A percentile compares a stretch with the other conserved stretches of the same genome.
Conservation (phyloP, 2,113 vertebrate species). For the Corythaixoides concolor region DNA sequence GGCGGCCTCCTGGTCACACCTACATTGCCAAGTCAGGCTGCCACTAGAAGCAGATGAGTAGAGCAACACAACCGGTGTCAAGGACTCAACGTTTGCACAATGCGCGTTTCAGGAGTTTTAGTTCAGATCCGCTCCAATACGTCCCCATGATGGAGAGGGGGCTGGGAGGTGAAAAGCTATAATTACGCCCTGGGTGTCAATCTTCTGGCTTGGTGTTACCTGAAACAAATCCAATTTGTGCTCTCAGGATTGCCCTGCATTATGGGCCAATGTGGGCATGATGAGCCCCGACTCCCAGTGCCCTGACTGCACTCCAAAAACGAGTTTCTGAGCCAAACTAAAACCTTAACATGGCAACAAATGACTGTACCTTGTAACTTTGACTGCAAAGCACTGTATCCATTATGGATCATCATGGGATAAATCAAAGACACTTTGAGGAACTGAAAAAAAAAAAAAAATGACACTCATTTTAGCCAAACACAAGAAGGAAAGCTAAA, state of each 20-base stretch:
- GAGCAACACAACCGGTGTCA: not conserved
- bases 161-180: not conserved
- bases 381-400: accelerated
- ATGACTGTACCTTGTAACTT: not conserved
- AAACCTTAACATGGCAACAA: not conserved
- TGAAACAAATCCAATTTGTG: not conserved
- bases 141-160: not conserved
- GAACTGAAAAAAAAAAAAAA: not conserved
- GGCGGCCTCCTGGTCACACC: not conserved
- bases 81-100: not conserved
- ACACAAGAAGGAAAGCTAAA: not conserved
- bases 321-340: not conserved
- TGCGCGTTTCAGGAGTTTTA: not conserved
- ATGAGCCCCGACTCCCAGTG: too few relatives aligned
- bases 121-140: not conserved
- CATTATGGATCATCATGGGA: not conserved
- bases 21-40: accelerated
- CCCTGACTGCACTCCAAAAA: not conserved
- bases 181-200: not conserved
- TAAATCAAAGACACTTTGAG: not conserved
- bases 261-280: accelerated
- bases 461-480: not conserved
- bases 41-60: not conserved
- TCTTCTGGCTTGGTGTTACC: not conserved
- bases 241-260: not conserved